A percentile compares a stretch with the other conserved stretches of the same genome.
phyloP scores from a whole-genome alignment of 2,113 vertebrate species.

The Pseudorectes ferrugineus region DNA sequence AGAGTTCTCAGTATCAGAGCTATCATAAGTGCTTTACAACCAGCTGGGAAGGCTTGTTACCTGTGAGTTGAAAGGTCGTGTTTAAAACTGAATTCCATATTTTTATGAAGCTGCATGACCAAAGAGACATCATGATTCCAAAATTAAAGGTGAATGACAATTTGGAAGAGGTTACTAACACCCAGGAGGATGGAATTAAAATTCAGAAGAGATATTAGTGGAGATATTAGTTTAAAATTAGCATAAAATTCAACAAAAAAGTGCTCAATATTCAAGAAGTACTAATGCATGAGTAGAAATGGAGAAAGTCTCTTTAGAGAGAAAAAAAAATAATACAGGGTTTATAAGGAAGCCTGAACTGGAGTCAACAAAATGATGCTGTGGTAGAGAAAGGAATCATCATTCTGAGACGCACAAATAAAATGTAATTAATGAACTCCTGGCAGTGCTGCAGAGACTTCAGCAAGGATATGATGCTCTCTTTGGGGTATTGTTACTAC shows the following conservation, averaged over 20 bases:
- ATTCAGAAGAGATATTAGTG: background rate
- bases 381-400: background rate
- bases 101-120: background rate
- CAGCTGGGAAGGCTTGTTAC: background rate
- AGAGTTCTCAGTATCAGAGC: background rate
- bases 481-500: background rate
- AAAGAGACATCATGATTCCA: background rate
- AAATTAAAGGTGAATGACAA: background rate
- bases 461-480: background rate
- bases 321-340: background rate
- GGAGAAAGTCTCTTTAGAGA: background rate
- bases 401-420: background rate
- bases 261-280: background rate
- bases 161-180: background rate
- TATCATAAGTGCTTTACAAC: background rate
- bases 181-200: background rate
- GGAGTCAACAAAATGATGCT: background rate
- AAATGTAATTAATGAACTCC: background rate
- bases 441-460: background rate
- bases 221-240: background rate
- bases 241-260: background rate
- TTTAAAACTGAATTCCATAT: background rate
- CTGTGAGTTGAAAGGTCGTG: background rate
- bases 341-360: background rate
- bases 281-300: background rate